These are phyloP conservation scores for Morone saxatilis DNA, from an alignment of 2,113 vertebrate species.

Conservation along the genomic window DNA sequence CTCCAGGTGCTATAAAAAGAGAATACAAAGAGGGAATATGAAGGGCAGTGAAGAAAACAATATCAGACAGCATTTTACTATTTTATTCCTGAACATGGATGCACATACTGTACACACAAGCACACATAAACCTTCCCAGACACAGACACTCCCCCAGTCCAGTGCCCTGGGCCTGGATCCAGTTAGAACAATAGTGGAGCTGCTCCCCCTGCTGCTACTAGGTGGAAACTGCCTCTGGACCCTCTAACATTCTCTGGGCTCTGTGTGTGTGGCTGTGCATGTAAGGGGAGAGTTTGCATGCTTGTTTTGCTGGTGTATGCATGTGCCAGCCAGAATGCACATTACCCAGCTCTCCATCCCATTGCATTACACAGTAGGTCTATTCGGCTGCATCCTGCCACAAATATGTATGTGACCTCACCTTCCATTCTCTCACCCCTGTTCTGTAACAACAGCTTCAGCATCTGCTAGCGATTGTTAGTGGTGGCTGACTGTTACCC, in stretches of 20 bases:
- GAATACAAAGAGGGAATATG: neutral
- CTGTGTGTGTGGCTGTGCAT: conserved; percentile 24
- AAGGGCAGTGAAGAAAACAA: neutral
- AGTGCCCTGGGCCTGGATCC: conserved; percentile 65
- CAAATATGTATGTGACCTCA: conserved; percentile 75
- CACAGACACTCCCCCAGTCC: conserved; percentile 23
- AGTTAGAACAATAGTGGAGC: conserved; percentile 90
- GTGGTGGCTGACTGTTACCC: conserved; percentile 59
- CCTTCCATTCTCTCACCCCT: conserved; percentile 69
- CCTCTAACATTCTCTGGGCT: conserved; percentile 26
- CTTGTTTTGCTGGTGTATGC: conserved; percentile 24
- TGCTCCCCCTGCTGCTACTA: conserved; percentile 94
- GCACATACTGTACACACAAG: conserved; percentile 5
- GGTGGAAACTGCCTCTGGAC: conserved; percentile 82
- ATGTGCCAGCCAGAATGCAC: conserved; percentile 60
- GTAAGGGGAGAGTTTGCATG: neutral
- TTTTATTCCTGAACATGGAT: conserved; percentile 29
- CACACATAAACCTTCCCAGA: conserved; percentile 13
- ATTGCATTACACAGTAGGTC: conserved; percentile 63
- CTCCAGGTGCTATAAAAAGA: neutral
- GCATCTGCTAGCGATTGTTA: conserved; percentile 75
- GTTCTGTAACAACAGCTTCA: conserved; percentile 47
- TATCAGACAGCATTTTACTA: neutral
- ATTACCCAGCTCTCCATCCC: conserved; percentile 24
- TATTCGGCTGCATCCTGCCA: conserved; percentile 63